Conservation (phyloP, 2,113 vertebrate genomes). For the Eulemur rufifrons region DNA sequence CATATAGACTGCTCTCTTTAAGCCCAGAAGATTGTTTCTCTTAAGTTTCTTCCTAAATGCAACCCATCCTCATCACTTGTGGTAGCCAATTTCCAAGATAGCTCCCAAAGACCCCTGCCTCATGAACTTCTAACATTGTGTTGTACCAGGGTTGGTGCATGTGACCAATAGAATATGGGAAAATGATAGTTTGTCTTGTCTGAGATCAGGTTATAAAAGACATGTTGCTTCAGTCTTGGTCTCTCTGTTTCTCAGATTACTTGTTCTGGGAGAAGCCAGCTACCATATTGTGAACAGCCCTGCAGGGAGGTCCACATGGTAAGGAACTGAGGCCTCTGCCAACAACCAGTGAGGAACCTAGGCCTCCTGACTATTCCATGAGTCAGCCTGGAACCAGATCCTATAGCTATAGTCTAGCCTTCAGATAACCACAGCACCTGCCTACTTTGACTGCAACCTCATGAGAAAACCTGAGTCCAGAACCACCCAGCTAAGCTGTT, state of each 20-base stretch:
- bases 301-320: rapidly evolving
- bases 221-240: background rate
- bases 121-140: background rate
- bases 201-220: background rate
- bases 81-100: background rate
- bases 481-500: background rate
- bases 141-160: background rate
- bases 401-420: background rate
- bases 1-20: background rate
- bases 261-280: background rate
- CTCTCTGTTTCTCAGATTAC: background rate
- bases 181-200: background rate
- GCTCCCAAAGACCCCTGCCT: background rate
- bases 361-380: background rate
- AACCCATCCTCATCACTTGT: background rate
- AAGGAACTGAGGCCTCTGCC: background rate
- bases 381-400: background rate
- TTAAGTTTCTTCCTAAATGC: background rate
- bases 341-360: background rate
- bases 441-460: background rate
- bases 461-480: background rate
- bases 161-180: background rate
- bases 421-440: background rate
- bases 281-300: background rate
- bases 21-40: background rate